Conservation (phyloP, 1,140 invertebrate genomes). For the Lucilia cuprina region DNA sequence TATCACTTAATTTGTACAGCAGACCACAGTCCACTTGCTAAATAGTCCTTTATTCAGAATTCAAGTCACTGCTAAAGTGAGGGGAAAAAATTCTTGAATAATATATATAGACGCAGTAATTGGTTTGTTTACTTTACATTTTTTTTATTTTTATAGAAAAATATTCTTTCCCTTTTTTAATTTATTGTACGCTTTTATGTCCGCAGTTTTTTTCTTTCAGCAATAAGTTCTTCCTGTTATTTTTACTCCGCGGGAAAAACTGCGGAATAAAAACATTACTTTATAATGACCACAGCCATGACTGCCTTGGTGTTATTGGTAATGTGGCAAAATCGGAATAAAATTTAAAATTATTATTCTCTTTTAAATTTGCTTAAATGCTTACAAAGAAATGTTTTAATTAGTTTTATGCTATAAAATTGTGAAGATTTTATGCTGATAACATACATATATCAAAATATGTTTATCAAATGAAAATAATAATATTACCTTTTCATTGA, state of each 20-base stretch:
- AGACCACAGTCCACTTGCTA: background rate
- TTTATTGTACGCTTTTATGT: conserved; percentile 1
- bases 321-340: background rate
- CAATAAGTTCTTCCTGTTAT: background rate
- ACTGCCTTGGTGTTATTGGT: background rate
- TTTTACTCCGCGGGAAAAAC: background rate
- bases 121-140: conserved; percentile 15
- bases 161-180: background rate
- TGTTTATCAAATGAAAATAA: too few relatives aligned
- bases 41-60: background rate
- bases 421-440: too few relatives aligned
- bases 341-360: background rate
- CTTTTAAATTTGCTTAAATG: background rate
- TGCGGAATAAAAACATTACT: background rate
- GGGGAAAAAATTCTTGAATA: background rate
- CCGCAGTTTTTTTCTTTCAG: background rate
- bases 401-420: too few relatives aligned
- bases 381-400: too few relatives aligned
- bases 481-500: too few relatives aligned
- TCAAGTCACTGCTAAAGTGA: background rate
- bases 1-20: too few relatives aligned
- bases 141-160: background rate
- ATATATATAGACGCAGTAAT: conserved; percentile 3
- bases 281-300: background rate
- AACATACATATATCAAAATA: too few relatives aligned